Base-by-base conservation (phyloP, 2,113 vertebrate genomes). In the Hippolais icterina region DNA sequence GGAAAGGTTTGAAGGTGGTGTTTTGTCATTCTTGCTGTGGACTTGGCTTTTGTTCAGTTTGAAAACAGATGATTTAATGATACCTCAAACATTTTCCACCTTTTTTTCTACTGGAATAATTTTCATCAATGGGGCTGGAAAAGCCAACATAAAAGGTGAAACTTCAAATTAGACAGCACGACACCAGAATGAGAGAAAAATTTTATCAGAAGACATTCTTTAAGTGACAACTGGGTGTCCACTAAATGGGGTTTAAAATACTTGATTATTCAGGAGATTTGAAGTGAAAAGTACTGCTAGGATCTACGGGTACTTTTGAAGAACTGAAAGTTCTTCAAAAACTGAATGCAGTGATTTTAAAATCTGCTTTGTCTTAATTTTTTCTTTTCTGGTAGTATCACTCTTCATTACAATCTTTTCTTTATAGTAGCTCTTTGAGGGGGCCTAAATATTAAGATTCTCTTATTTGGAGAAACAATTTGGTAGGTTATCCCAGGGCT, bases 1-100 rank as follows among this genome's bases (percentile, higher is more conserved):
- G 90, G 94, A 97, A 98, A 97, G 83, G 92, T 97, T 96, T 98
- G 83, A 84, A 97, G 93, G 87, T 83, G 94, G 78, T 64, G 39
- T 65, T 83, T 85, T 85, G 19, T 60, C 35, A 81, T 80, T 87
- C 80, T 91, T 88, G 75, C 61, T 86, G 41, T 56, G 29, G 37
- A 93, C 63, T 93, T 79, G 47, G 19, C 83, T 96, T 95, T 83
- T 83, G 29, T 37, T 91, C 88, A 94, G 89, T 71, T 94, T 96
- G 69, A 91, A 97, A 96, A 84, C 47, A 97, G 94, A 94, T 66
- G 33, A 93, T 97, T 94, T 98, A 83, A 96, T 94, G 98, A 98
- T 99, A 99, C 98, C 98, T 98, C 98, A 63, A 98, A 98, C 95
- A 98, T 98, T 98, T 98, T 99, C 97, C 98, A 99, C 97, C 98